Evolutionary conservation across 2,797 vertebrate genomes (phyloP).

Genomic region (Sciaenops ocellatus): DNA sequence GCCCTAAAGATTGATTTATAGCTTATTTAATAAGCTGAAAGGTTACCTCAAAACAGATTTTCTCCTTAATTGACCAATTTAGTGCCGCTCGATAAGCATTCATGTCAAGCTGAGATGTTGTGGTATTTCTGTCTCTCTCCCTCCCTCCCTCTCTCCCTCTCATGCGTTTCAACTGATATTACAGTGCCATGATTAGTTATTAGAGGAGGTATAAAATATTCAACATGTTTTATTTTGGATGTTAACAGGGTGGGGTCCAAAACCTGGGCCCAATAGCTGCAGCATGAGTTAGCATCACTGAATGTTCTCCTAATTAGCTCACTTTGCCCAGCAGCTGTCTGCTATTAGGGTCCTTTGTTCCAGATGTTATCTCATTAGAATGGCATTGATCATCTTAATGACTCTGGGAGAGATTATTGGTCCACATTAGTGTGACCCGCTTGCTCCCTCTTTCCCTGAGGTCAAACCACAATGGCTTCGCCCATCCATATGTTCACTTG

Average conservation of each 20-base stretch:
- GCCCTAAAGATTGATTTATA: slow-evolving; percentile 82
- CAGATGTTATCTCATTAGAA: slow-evolving; percentile 88
- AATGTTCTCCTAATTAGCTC: slow-evolving; percentile 83
- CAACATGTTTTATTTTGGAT: slow-evolving; percentile 77
- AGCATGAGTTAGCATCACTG: slow-evolving; percentile 77
- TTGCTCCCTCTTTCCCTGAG: slow-evolving; percentile 64
- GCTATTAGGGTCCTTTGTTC: slow-evolving; percentile 86
- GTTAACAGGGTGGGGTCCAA: slow-evolving; percentile 70
- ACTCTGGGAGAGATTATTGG: slow-evolving; percentile 81
- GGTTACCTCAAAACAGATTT: slow-evolving; percentile 84
- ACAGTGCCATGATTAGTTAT: slow-evolving; percentile 71
- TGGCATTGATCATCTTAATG: slow-evolving; percentile 86
- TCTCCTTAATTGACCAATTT: slow-evolving; percentile 83
- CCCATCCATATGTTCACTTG: slow-evolving; percentile 68
- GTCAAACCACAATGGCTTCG: slow-evolving; percentile 71
- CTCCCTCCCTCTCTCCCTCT: slow-evolving; percentile 36
- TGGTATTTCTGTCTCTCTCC: slow-evolving; percentile 64
- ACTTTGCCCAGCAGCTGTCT: slow-evolving; percentile 86
- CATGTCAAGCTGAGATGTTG: slow-evolving; percentile 75
- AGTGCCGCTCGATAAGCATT: slow-evolving; percentile 78
- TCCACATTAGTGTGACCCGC: slow-evolving; percentile 77
- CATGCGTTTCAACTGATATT: slow-evolving; percentile 56
- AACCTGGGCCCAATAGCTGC: slow-evolving; percentile 68
- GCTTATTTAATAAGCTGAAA: slow-evolving; percentile 83
- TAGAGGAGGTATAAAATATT: slow-evolving; percentile 77